Conservation (phyloP, 2,797 vertebrate species). For the Botia almorhae region DNA sequence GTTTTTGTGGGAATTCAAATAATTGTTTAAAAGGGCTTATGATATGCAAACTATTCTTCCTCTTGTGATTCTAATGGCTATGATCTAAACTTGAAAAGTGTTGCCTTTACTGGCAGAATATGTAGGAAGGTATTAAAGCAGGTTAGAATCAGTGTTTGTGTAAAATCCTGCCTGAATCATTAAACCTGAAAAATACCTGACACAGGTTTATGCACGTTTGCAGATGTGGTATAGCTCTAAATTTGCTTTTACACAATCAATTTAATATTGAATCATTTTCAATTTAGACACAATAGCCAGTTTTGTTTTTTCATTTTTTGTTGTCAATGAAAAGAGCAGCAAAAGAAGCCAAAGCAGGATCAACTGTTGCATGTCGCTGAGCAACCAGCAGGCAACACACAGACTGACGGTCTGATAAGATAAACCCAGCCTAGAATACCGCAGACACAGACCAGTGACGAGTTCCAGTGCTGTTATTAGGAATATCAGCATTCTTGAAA, state of each 20-base stretch:
- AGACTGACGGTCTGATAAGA: not conserved
- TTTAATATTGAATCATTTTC: too few species aligned
- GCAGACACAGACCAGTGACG: not conserved
- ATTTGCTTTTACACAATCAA: not conserved
- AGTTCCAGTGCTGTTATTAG: too few species aligned
- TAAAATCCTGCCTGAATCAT: too few species aligned
- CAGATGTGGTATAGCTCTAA: not conserved
- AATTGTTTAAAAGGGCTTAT: too few species aligned
- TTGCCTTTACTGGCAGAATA: too few species aligned
- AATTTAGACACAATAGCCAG: not conserved
- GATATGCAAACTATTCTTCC: too few species aligned
- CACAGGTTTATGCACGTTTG: not conserved
- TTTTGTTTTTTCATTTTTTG: not conserved
- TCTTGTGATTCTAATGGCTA: too few species aligned
- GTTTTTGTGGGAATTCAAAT: not conserved
- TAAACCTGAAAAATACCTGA: not conserved
- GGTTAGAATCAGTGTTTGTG: too few species aligned
- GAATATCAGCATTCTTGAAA: not conserved
- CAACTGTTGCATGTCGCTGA: not conserved
- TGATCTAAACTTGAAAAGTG: too few species aligned
- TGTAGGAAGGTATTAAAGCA: too few species aligned
- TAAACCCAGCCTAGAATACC: not conserved
- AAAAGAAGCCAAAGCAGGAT: not conserved
- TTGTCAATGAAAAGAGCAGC: too few species aligned
- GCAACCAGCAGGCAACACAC: not conserved